Percentiles rank a stretch among this genome's conserved stretches.
Conservation (phyloP, 2,888 invertebrate genomes). For the Caenorhabditis wallacei region DNA sequence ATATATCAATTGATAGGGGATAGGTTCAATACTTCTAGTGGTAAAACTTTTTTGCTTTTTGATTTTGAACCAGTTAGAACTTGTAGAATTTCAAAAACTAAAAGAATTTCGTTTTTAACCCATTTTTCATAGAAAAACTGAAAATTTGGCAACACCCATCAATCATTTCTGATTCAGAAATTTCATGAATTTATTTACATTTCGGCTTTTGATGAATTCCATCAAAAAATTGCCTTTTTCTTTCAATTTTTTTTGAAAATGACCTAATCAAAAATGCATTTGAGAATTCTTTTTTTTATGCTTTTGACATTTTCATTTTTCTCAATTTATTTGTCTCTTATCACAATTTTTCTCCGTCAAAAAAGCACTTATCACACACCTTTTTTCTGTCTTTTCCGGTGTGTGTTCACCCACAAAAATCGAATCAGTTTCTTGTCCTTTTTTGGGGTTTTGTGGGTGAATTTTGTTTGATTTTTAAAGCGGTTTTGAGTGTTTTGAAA, state of each 20-base stretch:
- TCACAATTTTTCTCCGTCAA: conserved; percentile 1
- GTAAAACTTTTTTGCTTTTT: background rate
- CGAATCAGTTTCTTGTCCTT: background rate
- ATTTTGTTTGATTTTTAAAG: no score
- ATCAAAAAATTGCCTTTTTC: background rate
- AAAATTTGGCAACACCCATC: background rate
- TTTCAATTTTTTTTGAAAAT: background rate
- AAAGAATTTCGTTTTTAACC: background rate
- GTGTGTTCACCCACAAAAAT: no score
- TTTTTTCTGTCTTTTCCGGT: background rate
- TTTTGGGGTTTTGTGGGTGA: background rate
- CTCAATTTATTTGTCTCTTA: background rate
- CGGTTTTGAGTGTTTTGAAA: no score
- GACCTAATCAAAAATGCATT: background rate
- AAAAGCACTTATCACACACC: conserved; percentile 33
- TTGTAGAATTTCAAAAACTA: background rate
- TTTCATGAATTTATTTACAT: conserved; percentile 16
- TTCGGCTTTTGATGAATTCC: background rate
- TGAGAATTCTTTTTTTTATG: background rate
- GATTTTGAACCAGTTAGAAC: background rate
- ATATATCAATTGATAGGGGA: no score
- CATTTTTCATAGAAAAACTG: background rate
- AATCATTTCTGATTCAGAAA: background rate
- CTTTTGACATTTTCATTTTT: background rate
- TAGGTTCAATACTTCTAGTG: no score